Conservation (phyloP, 2,113 vertebrate genomes). For the Misgurnus anguillicaudatus region DNA sequence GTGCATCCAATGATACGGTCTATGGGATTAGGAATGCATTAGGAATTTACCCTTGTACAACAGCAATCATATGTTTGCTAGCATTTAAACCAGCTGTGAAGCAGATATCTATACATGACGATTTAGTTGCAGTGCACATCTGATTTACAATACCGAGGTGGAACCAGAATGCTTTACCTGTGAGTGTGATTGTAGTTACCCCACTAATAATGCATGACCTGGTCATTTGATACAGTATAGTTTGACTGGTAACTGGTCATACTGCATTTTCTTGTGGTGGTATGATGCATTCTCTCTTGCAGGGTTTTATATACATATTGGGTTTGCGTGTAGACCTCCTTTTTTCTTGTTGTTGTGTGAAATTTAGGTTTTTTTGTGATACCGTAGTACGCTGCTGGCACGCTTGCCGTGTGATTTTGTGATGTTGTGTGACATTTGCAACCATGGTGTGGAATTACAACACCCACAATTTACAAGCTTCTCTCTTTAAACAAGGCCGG, state of each 20-base stretch:
- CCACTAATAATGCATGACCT: not conserved
- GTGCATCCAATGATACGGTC: too few relatives aligned
- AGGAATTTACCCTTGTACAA: not conserved
- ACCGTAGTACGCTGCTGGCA: not conserved
- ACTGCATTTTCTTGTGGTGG: slow-evolving; percentile 6
- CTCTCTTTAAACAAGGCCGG: slow-evolving; percentile 11
- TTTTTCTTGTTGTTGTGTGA: not conserved
- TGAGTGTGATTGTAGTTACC: slow-evolving; percentile 1
- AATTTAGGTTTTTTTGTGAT: not conserved
- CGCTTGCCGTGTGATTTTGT: not conserved
- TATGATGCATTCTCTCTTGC: not conserved
- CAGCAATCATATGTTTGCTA: not conserved
- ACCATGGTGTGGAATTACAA: slow-evolving; percentile 34
- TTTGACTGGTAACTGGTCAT: not conserved
- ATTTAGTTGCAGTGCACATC: not conserved
- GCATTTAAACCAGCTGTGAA: not conserved
- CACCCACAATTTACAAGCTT: not conserved
- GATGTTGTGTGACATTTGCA: slow-evolving; percentile 24
- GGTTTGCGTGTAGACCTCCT: not conserved
- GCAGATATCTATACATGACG: not conserved
- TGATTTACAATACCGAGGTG: not conserved
- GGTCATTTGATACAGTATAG: not conserved
- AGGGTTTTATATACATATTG: too few relatives aligned
- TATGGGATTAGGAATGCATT: too few relatives aligned
- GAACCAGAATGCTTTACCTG: slow-evolving; percentile 2